Base-by-base conservation (phyloP, 2,888 invertebrate genomes). In the Yponomeuta malinellus region DNA sequence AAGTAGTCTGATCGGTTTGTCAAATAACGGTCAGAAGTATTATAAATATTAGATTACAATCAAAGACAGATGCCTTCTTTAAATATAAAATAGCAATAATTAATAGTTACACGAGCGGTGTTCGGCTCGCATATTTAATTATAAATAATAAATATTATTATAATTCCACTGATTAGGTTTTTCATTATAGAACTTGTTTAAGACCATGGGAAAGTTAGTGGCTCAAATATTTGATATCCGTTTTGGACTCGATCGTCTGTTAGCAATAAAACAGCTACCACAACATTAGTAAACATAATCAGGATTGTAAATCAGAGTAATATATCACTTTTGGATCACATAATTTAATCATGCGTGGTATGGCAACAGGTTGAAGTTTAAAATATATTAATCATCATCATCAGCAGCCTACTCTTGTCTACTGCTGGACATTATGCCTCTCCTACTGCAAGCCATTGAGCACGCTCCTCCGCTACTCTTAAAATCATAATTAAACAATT, bases 51-150 rank as follows among this genome's bases (percentile, higher is more conserved):
- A 70, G 70, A 70, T 70, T 70, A 70, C 63, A 70, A 70, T 70
- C 70, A 63, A 70, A 70, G 52, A 59, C 52, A 59, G 52, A 59
- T 12, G 52, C 52, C 12, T 70, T n/a, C 33, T 63, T 10, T 8
- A 33, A 29, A 33, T 43, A 48, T 70, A 10, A 59, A 33, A 52
- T 59, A 15, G 70, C 63, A 63, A 70, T 72, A 70, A 72, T 70
- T 72, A 72, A 72, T 72, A 69, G 70, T 59, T 69, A 70, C 52
- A 64, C 69, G 66, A 69, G n/a, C 68, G 64, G 70, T 68, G 70
- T 70, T 48, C 29, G 59, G 64, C 69, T 70, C 63, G 71, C 63
- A 73, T 70, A 70, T 52, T 70, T 63, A 68, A 70, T 69, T 43
- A 64, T 66, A 67, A 63, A 72, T 67, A 72, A 70, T 71, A 67